A percentile compares a stretch with the other conserved stretches of the same genome.
These are phyloP conservation scores for Blera fallax DNA, from an alignment of 2,888 invertebrate species.

Conservation along the genomic window DNA sequence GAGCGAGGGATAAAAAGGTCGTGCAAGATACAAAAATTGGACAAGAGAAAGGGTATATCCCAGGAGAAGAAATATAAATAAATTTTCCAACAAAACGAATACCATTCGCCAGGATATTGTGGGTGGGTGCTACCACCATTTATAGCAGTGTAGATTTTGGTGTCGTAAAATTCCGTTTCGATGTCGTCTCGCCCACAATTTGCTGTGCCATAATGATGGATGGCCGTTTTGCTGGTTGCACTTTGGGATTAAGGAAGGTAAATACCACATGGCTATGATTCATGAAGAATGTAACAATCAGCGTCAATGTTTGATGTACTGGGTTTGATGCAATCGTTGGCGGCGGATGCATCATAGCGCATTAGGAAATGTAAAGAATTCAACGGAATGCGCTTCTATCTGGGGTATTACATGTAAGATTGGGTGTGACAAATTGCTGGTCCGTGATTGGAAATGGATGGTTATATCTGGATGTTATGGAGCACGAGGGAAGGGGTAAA, in stretches of 20 bases:
- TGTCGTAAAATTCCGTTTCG: slow-evolving; percentile 21
- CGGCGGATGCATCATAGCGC: slow-evolving; percentile 49
- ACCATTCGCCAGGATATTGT: not conserved
- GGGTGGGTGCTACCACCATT: not conserved
- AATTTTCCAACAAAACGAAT: slow-evolving; percentile 16
- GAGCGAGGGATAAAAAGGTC: slow-evolving; percentile 35
- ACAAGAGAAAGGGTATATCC: not conserved
- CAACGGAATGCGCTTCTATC: slow-evolving; percentile 9
- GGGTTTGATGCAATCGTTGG: slow-evolving; percentile 62
- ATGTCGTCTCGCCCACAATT: slow-evolving; percentile 36
- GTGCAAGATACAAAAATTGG: slow-evolving; percentile 19
- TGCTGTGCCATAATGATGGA: slow-evolving; percentile 60
- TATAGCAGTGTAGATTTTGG: not conserved
- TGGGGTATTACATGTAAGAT: slow-evolving; percentile 41
- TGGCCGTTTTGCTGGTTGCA: slow-evolving; percentile 64
- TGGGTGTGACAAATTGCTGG: slow-evolving; percentile 62
- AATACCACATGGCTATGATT: slow-evolving; percentile 66
- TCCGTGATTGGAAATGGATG: slow-evolving; percentile 48
- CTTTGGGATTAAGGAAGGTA: slow-evolving; percentile 65
- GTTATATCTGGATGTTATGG: slow-evolving; percentile 36
- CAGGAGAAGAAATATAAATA: slow-evolving; percentile 40
- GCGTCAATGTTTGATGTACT: slow-evolving; percentile 72
- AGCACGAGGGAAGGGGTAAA: slow-evolving; percentile 39
- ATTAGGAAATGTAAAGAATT: slow-evolving; percentile 54
- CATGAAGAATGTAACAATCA: slow-evolving; percentile 70